These are phyloP conservation scores for Epinephelus awoara DNA, from an alignment of 2,797 vertebrate genomes.

Conservation along the genomic window DNA sequence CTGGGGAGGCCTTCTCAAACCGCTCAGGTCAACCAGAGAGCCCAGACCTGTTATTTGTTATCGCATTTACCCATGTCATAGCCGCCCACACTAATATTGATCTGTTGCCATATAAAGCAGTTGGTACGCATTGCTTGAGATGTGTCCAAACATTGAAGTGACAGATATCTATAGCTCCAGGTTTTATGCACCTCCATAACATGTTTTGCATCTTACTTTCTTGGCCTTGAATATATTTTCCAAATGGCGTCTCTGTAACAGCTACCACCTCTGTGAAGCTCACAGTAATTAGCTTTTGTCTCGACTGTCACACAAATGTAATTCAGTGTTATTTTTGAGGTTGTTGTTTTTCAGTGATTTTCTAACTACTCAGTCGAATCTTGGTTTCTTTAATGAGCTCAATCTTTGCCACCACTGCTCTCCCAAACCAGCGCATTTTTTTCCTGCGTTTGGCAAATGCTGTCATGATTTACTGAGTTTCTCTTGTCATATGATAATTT, in stretches of 20 bases:
- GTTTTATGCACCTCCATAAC: background rate
- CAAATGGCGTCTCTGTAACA: background rate
- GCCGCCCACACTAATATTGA: background rate
- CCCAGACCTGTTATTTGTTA: too few species aligned
- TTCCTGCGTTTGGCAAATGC: background rate
- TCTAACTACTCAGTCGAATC: background rate
- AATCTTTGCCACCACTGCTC: background rate
- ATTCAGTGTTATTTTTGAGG: background rate
- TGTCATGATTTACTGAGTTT: background rate
- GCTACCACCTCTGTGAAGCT: background rate
- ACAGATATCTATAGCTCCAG: background rate
- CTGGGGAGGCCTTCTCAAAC: too few species aligned
- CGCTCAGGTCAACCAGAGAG: too few species aligned
- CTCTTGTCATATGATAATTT: background rate
- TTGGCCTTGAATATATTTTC: conserved; percentile 1
- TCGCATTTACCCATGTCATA: too few species aligned
- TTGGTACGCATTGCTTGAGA: background rate
- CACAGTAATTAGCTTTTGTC: background rate
- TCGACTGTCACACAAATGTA: background rate
- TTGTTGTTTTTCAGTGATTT: background rate
- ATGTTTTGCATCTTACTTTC: background rate
- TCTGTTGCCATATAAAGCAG: background rate
- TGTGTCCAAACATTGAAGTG: background rate
- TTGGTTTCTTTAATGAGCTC: conserved; percentile 2
- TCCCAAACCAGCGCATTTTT: background rate